Base-by-base conservation (phyloP, 2,113 vertebrate species). In the Hypanus sabinus region DNA sequence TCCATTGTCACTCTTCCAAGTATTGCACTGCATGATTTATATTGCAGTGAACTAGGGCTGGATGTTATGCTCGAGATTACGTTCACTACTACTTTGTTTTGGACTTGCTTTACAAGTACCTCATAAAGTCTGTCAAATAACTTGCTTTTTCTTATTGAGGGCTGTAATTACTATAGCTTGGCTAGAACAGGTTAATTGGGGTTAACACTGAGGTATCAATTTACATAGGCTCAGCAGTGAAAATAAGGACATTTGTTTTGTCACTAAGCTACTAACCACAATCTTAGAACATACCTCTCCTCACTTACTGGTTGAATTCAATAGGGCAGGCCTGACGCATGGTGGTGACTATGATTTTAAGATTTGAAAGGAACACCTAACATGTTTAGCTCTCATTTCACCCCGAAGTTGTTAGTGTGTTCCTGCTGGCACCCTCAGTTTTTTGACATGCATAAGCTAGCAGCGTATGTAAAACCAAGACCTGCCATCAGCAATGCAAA, bases 1-100 rank as follows among this genome's bases (percentile, higher is more conserved):
- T 73, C 38, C 88, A 68, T 92, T 92, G 88, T 92, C 88, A 71
- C 62, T 38, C 60, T 92, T 92, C 88, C 70, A 73, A 73, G 24
- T 73, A 27, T 93, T 93, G 73, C 24, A 73, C 70, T 70, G 71
- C 65, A 73, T 73, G 91, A 75, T 38, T 93, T 75, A 73, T 71
- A 73, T 75, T 73, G 70, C 91, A 93, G 22, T 30, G 10, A 46
- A 73, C 70, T 24, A 10, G 1, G 24, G 65, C 65, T 92, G 33
- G 5, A 93, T 75, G 55, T 93, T 93, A 33, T 55, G 65, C 70
- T 93, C 22, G 22, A 33, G 36, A 93, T 9, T 55, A 93, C 11
- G 30, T 93, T 73, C 38, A 38, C 70, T 73, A 24, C 38, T 24
- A 73, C 22, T 20, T 73, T 73, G n/a, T 30, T 75, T 93, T 75